Percentiles rank a stretch among this genome's conserved stretches.
Conservation (phyloP, 2,113 vertebrate species). For the Chroicocephalus ridibundus region DNA sequence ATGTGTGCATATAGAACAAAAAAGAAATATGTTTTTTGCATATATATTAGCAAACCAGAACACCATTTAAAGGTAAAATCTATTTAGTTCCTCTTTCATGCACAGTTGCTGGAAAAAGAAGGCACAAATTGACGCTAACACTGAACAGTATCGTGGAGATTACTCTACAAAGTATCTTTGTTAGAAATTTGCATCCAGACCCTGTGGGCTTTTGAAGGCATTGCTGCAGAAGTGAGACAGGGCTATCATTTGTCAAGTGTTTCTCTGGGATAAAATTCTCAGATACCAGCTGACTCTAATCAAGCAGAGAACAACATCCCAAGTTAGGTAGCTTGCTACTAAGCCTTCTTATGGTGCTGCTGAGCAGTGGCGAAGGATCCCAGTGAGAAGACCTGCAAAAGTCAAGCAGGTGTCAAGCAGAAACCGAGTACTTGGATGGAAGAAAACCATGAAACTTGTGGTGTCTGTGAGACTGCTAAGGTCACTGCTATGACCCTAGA, state of each 20-base stretch:
- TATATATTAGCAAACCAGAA: not conserved
- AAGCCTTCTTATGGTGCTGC: not conserved
- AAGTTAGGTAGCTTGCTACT: not conserved
- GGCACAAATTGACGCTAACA: not conserved
- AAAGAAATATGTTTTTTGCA: fast-evolving
- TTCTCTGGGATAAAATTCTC: not conserved
- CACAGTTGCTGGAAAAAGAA: not conserved
- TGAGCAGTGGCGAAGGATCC: not conserved
- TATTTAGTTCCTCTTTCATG: not conserved
- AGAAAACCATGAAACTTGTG: fast-evolving
- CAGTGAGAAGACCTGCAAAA: not conserved
- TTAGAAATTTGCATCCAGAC: not conserved
- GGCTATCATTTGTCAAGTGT: not conserved
- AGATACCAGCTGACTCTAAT: not conserved
- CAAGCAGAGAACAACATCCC: not conserved
- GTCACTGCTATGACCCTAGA: not conserved
- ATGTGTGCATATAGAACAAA: not conserved
- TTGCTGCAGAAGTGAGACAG: not conserved
- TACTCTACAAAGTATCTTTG: not conserved
- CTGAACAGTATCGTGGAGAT: not conserved
- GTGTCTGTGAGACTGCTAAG: not conserved
- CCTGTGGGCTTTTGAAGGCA: not conserved
- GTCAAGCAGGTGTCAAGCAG: not conserved
- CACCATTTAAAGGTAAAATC: not conserved
- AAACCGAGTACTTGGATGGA: not conserved